Evolutionary conservation across 1,140 invertebrate species (phyloP), one percentile per base, ranked within the genome.

Genomic region (Mercenaria mercenaria): DNA sequence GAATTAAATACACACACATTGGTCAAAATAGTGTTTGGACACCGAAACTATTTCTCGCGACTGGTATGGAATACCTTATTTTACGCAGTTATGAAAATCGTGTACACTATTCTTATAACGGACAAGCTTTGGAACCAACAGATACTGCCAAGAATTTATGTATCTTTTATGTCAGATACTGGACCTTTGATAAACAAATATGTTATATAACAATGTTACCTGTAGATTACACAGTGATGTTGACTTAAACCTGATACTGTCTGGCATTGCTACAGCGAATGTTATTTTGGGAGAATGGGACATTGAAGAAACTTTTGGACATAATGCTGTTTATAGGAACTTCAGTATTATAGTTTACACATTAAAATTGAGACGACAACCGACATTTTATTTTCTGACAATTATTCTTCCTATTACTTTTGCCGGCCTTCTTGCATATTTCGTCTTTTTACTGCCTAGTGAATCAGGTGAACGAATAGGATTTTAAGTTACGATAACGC

Each of bases 181-280:
- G 80, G 80, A 52, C 80, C 2, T 82, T 82, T 41, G 80, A 82
- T 41, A 82, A 82, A 64, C 80, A 82, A 26, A 29, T 43, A 64
- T 82, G 80, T 39, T 23, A 59, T 39, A 0, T 82, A 6, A 3
- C 20, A 2, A 11, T 82, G 4, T 8, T 32, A 4, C 23, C 6
- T 23, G 13, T 18, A 6, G 52, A 39, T 1, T 26, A 59, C 18
- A 37, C 1, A 37, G 26, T 32, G 39, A 64, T 77, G 8, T 4
- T 43, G 8, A 26, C 23, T 47, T 82, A 8, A 64, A 3, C 39
- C 64, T 11, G 29, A 37, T 39, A 32, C 23, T 18, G 4, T 20
- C 3, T 37, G 20, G 32, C 4, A n/a, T 64, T 23, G 59, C 61
- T 29, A 64, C 32, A 18, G 34, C 59, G 4, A 8, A 6, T 23